Evolutionary conservation across 2,113 vertebrate genomes (phyloP).

Genomic region (Hydrochoerus hydrochaeris): DNA sequence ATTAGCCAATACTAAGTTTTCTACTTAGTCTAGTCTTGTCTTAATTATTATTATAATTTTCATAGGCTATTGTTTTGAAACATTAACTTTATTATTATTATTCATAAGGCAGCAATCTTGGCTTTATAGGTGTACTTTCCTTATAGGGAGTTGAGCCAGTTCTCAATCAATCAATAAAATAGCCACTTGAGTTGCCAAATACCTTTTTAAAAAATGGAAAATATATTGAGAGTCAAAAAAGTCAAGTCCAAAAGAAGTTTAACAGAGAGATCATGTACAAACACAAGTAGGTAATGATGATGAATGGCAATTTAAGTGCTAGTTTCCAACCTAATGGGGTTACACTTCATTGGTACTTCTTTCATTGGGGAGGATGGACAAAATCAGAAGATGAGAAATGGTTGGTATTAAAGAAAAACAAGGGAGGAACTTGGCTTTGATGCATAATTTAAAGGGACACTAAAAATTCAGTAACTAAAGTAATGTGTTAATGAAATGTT

Average conservation of each 20-base stretch:
- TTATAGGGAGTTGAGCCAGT: neutral
- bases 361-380: neutral
- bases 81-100: slow-evolving; percentile 26
- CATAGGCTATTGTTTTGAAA: neutral
- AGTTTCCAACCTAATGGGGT: neutral
- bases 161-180: neutral
- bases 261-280: neutral
- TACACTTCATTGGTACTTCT: neutral
- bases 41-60: neutral
- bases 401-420: neutral
- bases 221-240: neutral
- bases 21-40: neutral
- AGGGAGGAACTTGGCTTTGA: neutral
- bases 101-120: neutral
- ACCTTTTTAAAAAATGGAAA: neutral
- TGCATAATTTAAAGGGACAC: neutral
- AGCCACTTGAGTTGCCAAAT: neutral
- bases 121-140: neutral
- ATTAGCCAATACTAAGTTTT: neutral
- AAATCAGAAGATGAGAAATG: neutral
- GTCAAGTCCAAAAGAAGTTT: neutral
- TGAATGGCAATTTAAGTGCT: neutral
- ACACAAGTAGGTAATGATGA: neutral
- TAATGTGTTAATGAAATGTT: neutral
- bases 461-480: neutral